Conservation (phyloP, 2,113 vertebrate species). For the Campylomormyrus tamandua region DNA sequence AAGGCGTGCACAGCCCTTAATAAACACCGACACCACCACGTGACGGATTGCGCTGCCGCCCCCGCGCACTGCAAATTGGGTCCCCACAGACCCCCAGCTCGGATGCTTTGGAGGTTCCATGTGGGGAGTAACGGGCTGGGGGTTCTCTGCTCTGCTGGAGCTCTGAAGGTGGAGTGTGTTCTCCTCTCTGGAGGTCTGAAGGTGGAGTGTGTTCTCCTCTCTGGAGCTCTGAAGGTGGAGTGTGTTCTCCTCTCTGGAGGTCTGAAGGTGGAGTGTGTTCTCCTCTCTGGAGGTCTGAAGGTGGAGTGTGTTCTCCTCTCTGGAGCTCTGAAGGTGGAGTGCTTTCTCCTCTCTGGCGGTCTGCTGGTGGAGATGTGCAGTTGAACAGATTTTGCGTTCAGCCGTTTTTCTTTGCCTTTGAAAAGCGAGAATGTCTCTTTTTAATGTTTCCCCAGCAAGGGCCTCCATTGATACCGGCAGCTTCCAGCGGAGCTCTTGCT, state of each 20-base stretch:
- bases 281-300: not conserved
- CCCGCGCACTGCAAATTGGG: not conserved
- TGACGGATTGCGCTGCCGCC: not conserved
- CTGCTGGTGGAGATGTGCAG: not conserved
- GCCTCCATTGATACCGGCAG: not conserved
- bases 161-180: not conserved
- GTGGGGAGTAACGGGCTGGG: not conserved
- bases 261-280: not conserved
- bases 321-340: not conserved
- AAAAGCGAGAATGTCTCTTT: not conserved
- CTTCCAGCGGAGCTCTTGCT: not conserved
- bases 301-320: not conserved
- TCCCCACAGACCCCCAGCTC: not conserved
- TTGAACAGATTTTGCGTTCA: not conserved
- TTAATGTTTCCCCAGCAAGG: not conserved
- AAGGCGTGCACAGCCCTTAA: conserved; percentile 3
- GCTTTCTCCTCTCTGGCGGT: not conserved
- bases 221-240: no score
- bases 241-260: not conserved
- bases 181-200: no score
- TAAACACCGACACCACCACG: not conserved
- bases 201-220: no score
- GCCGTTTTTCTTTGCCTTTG: not conserved
- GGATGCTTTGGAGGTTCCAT: not conserved
- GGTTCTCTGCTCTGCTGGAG: not conserved